Evolutionary conservation across 2,113 vertebrate species (phyloP).

Genomic region (Rousettus leschenaultii): DNA sequence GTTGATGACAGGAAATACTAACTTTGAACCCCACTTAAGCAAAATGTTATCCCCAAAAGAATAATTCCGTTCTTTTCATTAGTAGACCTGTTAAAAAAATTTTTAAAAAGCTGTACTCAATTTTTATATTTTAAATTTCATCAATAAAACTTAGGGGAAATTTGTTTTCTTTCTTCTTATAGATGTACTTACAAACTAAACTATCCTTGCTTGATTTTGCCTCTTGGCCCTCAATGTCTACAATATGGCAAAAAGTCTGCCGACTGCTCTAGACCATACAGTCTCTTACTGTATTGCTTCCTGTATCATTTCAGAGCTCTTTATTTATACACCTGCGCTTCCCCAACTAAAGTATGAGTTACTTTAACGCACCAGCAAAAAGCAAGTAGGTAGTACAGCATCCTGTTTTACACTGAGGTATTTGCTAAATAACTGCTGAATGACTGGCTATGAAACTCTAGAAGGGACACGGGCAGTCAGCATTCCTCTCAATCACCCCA

Average conservation of each 20-base stretch:
- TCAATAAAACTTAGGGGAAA: slow-evolving; percentile 21
- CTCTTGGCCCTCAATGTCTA: neutral
- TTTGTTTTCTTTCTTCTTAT: neutral
- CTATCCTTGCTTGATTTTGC: neutral
- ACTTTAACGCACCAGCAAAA: neutral
- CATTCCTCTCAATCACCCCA: neutral
- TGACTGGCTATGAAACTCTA: neutral
- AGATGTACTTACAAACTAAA: slow-evolving; percentile 11
- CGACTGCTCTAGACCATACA: neutral
- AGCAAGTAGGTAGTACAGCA: neutral
- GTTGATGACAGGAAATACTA: neutral
- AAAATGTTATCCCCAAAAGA: neutral
- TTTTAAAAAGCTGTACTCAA: neutral
- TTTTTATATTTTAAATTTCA: slow-evolving; percentile 23
- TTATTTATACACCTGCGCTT: neutral
- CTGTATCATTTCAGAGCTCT: neutral
- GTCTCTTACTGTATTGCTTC: neutral
- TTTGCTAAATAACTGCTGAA: neutral
- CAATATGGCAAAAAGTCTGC: neutral
- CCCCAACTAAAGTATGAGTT: neutral
- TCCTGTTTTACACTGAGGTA: neutral
- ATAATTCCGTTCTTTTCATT: slow-evolving; percentile 9
- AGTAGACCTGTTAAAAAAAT: neutral
- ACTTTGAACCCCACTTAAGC: slow-evolving; percentile 10
- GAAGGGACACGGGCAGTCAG: neutral